Base-by-base conservation (phyloP, 1,140 invertebrate species). In the Hylaeus volcanicus region DNA sequence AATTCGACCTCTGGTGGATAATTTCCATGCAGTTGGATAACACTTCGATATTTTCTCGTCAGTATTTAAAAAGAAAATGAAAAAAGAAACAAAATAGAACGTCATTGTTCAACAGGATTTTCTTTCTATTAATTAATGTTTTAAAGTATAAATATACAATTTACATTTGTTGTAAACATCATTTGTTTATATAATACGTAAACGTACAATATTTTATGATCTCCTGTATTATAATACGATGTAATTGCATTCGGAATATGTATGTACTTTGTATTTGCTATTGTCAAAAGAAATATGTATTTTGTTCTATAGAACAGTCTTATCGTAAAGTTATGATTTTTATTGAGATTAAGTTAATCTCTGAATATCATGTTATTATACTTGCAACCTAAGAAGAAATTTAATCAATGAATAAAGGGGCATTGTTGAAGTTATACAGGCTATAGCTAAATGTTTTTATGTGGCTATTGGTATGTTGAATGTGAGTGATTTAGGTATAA, bases 391-490 rank as follows among this genome's bases (percentile, higher is more conserved):
- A 51, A 60, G 48, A 66, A 64, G 72, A 77, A 81, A 88, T 65
- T 70, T 80, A 72, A 81, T 83, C 76, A 68, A 87, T 86, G 84
- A 88, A 91, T 89, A 90, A 91, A 91, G 88, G 87, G 89, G 89
- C 88, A 90, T 91, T 91, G 90, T 90, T 91, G 89, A 91, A 90
- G 89, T 90, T 90, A 90, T 68, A 86, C 74, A 82, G 69, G 85
- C 86, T 89, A 84, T 86, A 88, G 83, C 81, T 87, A 82, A 88
- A 86, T 87, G 81, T 89, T 80, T 83, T 78, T 84, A 88, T 81
- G 81, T 83, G 75, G 87, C 66, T 84, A 80, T 76, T 79, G 79
- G 82, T 86, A 74, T 86, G 80, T 43, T 74, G 74, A 41, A 66
- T 87, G 86, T 73, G 63, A 82, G 70, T 87, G 78, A 66, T 71